Percentiles rank a stretch among this genome's conserved stretches.
These are phyloP conservation scores for Saguinus imperator DNA, from an alignment of 2,113 vertebrate genomes.

Conservation along the genomic window DNA sequence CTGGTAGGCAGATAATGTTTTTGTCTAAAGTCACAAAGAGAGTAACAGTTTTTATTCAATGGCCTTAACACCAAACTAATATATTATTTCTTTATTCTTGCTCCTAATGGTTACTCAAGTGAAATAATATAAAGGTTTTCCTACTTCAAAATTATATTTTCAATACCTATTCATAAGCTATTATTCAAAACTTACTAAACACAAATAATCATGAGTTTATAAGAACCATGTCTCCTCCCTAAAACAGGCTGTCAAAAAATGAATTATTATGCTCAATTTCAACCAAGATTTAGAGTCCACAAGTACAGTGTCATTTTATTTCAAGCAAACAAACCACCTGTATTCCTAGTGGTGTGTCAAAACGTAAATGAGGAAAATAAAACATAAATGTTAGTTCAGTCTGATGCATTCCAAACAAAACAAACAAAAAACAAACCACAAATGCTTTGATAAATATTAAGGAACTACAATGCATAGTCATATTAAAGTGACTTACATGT, in stretches of 20 bases:
- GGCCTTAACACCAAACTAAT: background rate
- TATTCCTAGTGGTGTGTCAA: background rate
- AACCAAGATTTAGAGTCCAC: background rate
- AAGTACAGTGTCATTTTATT: background rate
- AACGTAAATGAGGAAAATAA: background rate
- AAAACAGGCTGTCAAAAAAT: background rate
- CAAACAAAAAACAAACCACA: background rate
- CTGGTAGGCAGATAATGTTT: background rate
- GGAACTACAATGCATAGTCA: background rate
- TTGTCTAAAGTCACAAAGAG: slow-evolving; percentile 1
- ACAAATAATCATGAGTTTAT: background rate
- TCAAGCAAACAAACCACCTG: slow-evolving; percentile 13
- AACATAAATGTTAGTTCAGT: slow-evolving; percentile 32
- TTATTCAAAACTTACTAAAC: slow-evolving; percentile 31
- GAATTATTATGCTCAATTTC: background rate
- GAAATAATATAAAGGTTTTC: background rate
- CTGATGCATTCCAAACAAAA: background rate
- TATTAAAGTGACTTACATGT: slow-evolving; percentile 90
- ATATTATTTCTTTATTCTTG: background rate
- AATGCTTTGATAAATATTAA: background rate
- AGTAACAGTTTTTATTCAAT: background rate
- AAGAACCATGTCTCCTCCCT: background rate
- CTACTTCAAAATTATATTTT: slow-evolving; percentile 33
- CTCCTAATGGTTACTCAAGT: background rate
- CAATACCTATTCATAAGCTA: background rate